phyloP scores from a whole-genome alignment of 2,888 invertebrate species.

The Rhimphoctona megacephalus region DNA sequence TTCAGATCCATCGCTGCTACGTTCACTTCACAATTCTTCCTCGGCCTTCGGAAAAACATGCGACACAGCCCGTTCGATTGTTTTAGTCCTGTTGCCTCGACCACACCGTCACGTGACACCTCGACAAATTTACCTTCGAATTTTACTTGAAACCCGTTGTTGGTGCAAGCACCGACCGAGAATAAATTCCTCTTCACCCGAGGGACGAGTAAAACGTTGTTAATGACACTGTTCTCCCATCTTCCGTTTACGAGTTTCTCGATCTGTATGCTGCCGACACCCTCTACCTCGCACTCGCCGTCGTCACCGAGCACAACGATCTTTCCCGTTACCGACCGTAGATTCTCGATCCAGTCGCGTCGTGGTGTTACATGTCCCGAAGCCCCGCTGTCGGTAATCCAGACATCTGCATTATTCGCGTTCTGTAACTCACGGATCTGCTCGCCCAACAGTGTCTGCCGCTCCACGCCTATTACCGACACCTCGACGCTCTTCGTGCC shows the following conservation, averaged over 20 bases:
- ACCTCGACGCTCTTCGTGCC: background rate
- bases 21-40: slow-evolving; percentile 68
- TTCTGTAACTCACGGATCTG: slow-evolving; percentile 37
- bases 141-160: slow-evolving; percentile 69
- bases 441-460: slow-evolving; percentile 32
- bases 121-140: slow-evolving; percentile 71
- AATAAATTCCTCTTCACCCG: slow-evolving; percentile 78
- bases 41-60: slow-evolving; percentile 68
- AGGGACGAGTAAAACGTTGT: slow-evolving; percentile 77
- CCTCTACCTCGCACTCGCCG: slow-evolving; percentile 69
- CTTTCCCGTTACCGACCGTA: slow-evolving; percentile 54
- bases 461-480: slow-evolving; percentile 1
- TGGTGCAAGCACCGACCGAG: slow-evolving; percentile 77
- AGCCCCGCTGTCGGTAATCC: slow-evolving; percentile 74
- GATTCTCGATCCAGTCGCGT: slow-evolving; percentile 65
- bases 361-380: slow-evolving; percentile 71
- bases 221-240: slow-evolving; percentile 71
- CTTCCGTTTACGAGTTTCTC: slow-evolving; percentile 69
- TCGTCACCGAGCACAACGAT: slow-evolving; percentile 70
- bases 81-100: slow-evolving; percentile 66
- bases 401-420: slow-evolving; percentile 56
- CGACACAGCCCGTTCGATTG: slow-evolving; percentile 72
- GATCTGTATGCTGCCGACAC: slow-evolving; percentile 72
- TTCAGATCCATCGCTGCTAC: slow-evolving; percentile 59
- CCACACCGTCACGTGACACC: slow-evolving; percentile 60